Percentiles rank a stretch among this genome's conserved stretches.
phyloP scores from a whole-genome alignment of 2,888 invertebrate species.

The Slavum lentiscoides region DNA sequence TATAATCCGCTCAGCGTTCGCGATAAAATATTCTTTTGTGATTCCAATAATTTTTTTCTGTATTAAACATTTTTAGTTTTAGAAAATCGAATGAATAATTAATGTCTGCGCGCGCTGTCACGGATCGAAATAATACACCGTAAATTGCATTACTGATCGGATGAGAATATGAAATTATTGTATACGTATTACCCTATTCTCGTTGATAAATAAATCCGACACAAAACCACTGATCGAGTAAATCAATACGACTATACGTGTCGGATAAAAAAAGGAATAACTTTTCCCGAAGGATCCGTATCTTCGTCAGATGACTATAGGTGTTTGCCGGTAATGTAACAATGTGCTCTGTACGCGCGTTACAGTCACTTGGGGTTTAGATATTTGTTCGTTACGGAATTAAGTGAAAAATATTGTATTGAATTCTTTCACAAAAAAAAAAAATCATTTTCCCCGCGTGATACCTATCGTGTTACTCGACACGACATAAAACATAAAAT shows the following conservation, averaged over 20 bases:
- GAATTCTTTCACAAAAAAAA: constrained; percentile 9
- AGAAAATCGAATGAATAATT: too few species aligned
- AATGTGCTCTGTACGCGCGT: background rate
- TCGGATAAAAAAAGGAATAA: constrained; percentile 24
- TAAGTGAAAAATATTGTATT: constrained; percentile 24
- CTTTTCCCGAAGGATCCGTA: background rate
- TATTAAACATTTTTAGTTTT: too few species aligned
- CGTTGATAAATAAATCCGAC: background rate
- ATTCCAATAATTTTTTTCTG: too few species aligned
- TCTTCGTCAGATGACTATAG: too few species aligned
- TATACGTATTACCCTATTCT: background rate
- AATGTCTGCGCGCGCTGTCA: too few species aligned
- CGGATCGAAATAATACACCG: too few species aligned
- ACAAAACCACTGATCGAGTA: constrained; percentile 11
- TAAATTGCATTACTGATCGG: too few species aligned
- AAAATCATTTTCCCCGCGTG: constrained; percentile 10
- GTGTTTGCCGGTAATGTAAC: too few species aligned
- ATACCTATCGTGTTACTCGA: background rate
- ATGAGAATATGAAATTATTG: background rate
- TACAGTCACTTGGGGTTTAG: background rate
- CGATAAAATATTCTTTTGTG: background rate
- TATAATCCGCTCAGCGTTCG: background rate
- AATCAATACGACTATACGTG: background rate
- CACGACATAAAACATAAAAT: constrained; percentile 10
- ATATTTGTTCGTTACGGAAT: constrained; percentile 3